Percentiles rank a stretch among this genome's conserved stretches.
phyloP scores from a whole-genome alignment of 1,140 invertebrate species.

The Limonius californicus region DNA sequence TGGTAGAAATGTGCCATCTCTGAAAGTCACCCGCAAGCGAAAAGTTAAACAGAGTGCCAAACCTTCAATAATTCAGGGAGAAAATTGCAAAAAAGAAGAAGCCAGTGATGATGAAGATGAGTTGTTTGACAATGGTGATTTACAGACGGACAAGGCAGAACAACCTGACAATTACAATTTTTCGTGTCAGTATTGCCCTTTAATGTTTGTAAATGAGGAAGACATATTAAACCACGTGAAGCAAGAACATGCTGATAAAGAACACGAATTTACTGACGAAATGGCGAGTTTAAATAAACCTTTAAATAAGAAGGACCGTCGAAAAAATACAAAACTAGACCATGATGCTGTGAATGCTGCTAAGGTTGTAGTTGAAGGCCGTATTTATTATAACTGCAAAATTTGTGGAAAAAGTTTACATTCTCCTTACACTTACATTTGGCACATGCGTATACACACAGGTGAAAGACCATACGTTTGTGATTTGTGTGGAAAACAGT shows the following conservation, averaged over 20 bases:
- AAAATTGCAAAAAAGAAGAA: not conserved
- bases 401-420: slow-evolving; percentile 58
- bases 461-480: slow-evolving; percentile 71
- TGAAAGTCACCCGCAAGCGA: no score
- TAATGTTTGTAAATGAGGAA: slow-evolving; percentile 36
- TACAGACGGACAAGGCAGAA: no score
- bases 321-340: slow-evolving; percentile 42
- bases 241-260: slow-evolving; percentile 38
- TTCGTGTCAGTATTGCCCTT: slow-evolving; percentile 43
- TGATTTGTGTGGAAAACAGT: slow-evolving; percentile 69
- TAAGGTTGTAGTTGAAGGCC: slow-evolving; percentile 49
- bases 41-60: no score
- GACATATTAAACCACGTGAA: slow-evolving; percentile 39
- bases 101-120: not conserved
- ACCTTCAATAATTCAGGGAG: no score
- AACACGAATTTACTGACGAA: not conserved
- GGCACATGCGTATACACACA: slow-evolving; percentile 63
- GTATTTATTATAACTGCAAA: slow-evolving; percentile 54
- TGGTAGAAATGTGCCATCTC: not conserved
- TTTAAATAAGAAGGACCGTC: slow-evolving; percentile 21
- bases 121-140: no score
- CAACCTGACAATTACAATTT: slow-evolving; percentile 25
- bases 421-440: slow-evolving; percentile 57
- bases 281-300: slow-evolving; percentile 5
- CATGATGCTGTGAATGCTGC: slow-evolving; percentile 46